These are phyloP conservation scores for Eupithecia vulgata DNA, from an alignment of 2,888 invertebrate species.

Conservation along the genomic window DNA sequence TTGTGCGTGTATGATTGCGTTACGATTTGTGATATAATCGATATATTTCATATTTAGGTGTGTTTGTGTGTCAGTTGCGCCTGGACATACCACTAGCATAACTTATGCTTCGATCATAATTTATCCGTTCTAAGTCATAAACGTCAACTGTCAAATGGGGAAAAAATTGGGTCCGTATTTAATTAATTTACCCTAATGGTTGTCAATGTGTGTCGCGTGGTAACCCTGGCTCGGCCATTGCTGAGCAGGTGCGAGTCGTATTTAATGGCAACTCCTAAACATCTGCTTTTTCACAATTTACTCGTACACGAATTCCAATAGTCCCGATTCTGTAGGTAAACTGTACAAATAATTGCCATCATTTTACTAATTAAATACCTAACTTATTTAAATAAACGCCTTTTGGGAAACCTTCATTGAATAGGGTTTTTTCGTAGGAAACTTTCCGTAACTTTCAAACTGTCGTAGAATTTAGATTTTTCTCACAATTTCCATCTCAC, in stretches of 20 bases:
- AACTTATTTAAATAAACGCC: not conserved
- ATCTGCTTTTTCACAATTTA: constrained; percentile 80
- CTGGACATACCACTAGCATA: constrained; percentile 35
- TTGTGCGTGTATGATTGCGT: constrained; percentile 71
- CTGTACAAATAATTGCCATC: constrained; percentile 22
- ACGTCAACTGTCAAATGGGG: constrained; percentile 8
- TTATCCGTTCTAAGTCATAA: constrained; percentile 8
- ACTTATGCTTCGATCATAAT: constrained; percentile 34
- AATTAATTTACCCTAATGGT: constrained; percentile 42
- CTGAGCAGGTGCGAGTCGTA: constrained; percentile 71
- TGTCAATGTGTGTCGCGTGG: constrained; percentile 48
- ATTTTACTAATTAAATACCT: constrained; percentile 33
- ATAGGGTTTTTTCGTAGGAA: constrained; percentile 10
- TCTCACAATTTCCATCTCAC: constrained; percentile 65
- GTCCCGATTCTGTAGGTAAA: constrained; percentile 55
- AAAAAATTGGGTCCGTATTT: constrained; percentile 22
- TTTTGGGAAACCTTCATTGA: constrained; percentile 2
- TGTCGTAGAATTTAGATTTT: constrained; percentile 26
- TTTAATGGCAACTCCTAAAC: constrained; percentile 71
- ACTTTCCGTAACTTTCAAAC: constrained; percentile 30
- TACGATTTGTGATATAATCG: constrained; percentile 76
- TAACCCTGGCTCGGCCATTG: constrained; percentile 56
- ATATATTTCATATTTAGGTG: constrained; percentile 60
- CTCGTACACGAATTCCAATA: constrained; percentile 72
- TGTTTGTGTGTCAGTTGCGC: constrained; percentile 47